Base-by-base conservation (phyloP, 1,140 invertebrate genomes). In the Gryon sp. region DNA sequence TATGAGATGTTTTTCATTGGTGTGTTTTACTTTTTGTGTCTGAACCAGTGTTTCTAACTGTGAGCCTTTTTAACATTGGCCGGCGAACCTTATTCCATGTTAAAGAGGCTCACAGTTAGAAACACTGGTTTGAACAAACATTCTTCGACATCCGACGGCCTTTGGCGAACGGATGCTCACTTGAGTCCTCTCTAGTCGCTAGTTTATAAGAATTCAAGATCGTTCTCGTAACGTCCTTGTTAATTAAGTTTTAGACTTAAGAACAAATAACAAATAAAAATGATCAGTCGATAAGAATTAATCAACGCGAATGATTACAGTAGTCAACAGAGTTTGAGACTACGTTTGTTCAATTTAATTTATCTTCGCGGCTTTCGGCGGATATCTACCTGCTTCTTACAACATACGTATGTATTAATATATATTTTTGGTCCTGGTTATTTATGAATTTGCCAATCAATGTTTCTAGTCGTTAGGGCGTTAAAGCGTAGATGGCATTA, bases 361-460 rank as follows among this genome's bases (percentile, higher is more conserved):
- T 28, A 38, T 41, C 50, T 70, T 57, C 18, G 41, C 53, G 19
- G 59, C 57, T 68, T 65, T 60, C 26, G 34, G 38, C 55, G 66
- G 28, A 45, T 52, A 62, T 73, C 32, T 62, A 78, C 46, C 48
- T 73, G 68, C 75, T 78, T 73, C 62, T 70, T 66, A 66, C 5
- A 2, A 59, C n/a, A 53, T 76, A 46, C 14, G 16, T 55, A 55
- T 62, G 34, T 34, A 50, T 30, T 24, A 6, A 59, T 62, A 59
- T 52, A 69, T 22, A 55, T 72, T 73, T 78, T 78, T 78, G 60
- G 75, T 73, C 68, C 75, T 78, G 68, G 45, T 78, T 66, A 65
- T 63, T n/a, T n/a, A 78, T 70, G 24, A 66, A 77, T 78, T 78
- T 78, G 62, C 50, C 68, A 78, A 73, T 78, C 36, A 69, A 73